Conservation (phyloP, 2,113 vertebrate species). For the Psittacara wagleri region DNA sequence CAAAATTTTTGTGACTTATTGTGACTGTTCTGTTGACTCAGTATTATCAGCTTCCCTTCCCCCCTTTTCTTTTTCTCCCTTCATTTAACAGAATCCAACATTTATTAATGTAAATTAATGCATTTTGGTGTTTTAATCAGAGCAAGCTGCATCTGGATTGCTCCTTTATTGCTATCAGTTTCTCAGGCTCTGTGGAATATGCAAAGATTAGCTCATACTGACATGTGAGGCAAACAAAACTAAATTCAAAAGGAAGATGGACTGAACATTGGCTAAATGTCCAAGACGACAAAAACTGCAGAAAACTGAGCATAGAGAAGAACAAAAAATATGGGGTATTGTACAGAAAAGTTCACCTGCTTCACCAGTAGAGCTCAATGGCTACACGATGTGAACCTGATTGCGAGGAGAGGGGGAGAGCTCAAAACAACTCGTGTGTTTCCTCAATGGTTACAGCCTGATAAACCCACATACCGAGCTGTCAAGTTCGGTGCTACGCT, state of each 20-base stretch:
- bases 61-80: rapidly evolving
- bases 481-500: background rate
- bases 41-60: background rate
- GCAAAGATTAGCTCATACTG: background rate
- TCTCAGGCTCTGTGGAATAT: background rate
- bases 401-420: background rate
- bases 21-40: background rate
- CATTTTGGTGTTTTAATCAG: background rate
- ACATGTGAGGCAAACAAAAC: background rate
- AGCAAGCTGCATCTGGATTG: background rate
- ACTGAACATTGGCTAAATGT: background rate
- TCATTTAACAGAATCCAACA: background rate
- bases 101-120: background rate
- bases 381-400: background rate
- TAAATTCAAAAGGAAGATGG: background rate
- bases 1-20: background rate
- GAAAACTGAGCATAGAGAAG: background rate
- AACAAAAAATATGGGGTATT: background rate
- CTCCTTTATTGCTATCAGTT: background rate
- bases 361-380: background rate
- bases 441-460: background rate
- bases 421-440: background rate
- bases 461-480: background rate
- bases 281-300: background rate
- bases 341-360: background rate